A percentile compares a stretch with the other conserved stretches of the same genome.
Evolutionary conservation across 2,888 invertebrate species (phyloP).

Genomic region (Acanthosoma haemorrhoidale): DNA sequence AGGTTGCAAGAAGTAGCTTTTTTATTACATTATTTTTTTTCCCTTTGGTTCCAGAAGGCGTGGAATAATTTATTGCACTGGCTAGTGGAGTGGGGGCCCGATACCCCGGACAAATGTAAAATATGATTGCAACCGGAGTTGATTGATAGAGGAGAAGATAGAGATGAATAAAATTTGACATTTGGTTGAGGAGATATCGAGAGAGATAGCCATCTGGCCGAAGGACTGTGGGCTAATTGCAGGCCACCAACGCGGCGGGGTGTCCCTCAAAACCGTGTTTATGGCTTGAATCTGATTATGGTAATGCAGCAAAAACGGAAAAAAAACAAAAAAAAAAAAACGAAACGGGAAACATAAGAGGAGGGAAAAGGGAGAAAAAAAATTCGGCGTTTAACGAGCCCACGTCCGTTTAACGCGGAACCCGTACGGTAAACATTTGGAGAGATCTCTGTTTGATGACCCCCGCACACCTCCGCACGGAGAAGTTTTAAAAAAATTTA

Average conservation of each 20-base stretch:
- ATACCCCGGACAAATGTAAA: not conserved
- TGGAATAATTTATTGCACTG: not conserved
- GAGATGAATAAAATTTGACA: not conserved
- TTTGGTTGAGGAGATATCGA: not conserved
- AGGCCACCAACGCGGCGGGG: not conserved
- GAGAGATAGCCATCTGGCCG: not conserved
- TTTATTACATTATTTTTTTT: no score
- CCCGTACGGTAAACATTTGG: not conserved
- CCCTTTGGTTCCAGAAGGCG: no score
- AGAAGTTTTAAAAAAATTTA: not conserved
- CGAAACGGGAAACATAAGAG: not conserved
- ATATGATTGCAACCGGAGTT: not conserved
- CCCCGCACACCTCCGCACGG: not conserved
- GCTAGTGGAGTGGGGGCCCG: no score
- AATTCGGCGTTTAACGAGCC: constrained; percentile 12
- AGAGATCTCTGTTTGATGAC: not conserved
- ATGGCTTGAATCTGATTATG: constrained; percentile 23
- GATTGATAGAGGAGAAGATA: not conserved
- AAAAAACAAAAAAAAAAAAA: not conserved
- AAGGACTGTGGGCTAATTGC: not conserved
- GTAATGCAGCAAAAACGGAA: not conserved
- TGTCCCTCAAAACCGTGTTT: constrained; percentile 11
- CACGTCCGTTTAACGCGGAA: not conserved
- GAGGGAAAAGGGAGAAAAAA: not conserved
- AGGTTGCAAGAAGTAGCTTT: no score